These are phyloP conservation scores for Arenaria interpres DNA, from an alignment of 2,113 vertebrate genomes.

Conservation along the genomic window DNA sequence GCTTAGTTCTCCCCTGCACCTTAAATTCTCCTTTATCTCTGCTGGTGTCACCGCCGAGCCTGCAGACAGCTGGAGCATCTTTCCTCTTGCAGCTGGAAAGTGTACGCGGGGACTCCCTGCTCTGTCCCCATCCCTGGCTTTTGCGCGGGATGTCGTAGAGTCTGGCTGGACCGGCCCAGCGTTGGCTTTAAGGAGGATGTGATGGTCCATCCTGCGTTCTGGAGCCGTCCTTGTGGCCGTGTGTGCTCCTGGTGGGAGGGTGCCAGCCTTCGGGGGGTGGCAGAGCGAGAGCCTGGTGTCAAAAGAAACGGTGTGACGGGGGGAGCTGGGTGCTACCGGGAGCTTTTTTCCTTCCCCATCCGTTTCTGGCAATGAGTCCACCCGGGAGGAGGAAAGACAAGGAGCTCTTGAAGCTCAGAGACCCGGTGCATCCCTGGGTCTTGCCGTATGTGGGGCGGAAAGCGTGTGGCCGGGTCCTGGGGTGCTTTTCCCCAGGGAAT, in stretches of 20 bases:
- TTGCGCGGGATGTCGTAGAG: fast-evolving
- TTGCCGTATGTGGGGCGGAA: neutral
- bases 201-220: fast-evolving
- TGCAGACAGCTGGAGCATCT: neutral
- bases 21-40: slow-evolving; percentile 31
- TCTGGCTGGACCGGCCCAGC: no score
- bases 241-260: neutral
- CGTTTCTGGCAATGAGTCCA: fast-evolving
- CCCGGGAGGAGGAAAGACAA: neutral
- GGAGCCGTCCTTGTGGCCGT: fast-evolving
- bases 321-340: fast-evolving
- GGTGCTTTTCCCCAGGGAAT: neutral
- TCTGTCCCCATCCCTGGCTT: neutral
- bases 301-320: fast-evolving
- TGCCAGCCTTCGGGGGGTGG: fast-evolving
- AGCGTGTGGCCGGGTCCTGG: fast-evolving
- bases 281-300: fast-evolving
- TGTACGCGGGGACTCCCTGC: fast-evolving
- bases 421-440: neutral
- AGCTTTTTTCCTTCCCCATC: neutral
- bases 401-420: neutral
- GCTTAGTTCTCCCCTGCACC: slow-evolving; percentile 3
- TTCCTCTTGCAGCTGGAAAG: neutral
- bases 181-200: neutral
- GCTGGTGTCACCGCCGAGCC: neutral